These are phyloP conservation scores for Cryptocheilus praepositus DNA, from an alignment of 2,888 invertebrate genomes.

Conservation along the genomic window DNA sequence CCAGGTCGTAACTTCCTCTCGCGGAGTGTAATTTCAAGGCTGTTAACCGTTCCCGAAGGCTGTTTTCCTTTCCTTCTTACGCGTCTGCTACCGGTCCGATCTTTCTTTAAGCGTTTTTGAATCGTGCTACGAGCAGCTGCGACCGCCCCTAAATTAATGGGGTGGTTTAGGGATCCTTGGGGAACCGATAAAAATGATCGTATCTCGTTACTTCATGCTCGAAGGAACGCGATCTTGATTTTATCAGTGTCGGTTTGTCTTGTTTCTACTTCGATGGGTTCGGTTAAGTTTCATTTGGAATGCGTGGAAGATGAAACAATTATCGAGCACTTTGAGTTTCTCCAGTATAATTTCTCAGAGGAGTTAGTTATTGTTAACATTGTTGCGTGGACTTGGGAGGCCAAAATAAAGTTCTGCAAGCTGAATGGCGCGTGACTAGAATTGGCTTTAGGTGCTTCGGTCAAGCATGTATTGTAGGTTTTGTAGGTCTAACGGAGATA, in stretches of 20 bases:
- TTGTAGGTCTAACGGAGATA: too few relatives aligned
- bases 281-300: too few relatives aligned
- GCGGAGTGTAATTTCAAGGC: conserved; percentile 30
- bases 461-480: too few relatives aligned
- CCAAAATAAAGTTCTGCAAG: too few relatives aligned
- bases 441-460: too few relatives aligned
- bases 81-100: background rate
- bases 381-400: too few relatives aligned
- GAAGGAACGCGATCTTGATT: too few relatives aligned
- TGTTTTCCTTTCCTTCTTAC: conserved; percentile 18
- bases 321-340: background rate
- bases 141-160: conserved; percentile 12
- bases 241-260: too few relatives aligned
- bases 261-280: too few relatives aligned
- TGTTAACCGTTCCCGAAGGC: conserved; percentile 23
- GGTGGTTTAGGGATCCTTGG: background rate
- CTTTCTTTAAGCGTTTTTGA: conserved; percentile 21
- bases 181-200: conserved; percentile 5
- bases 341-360: background rate
- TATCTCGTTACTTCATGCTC: background rate
- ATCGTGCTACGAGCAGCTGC: conserved; percentile 16
- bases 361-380: too few relatives aligned
- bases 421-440: too few relatives aligned
- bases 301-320: too few relatives aligned
- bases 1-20: conserved; percentile 26